These are phyloP conservation scores for Drosophila novamexicana DNA, from an alignment of 1,140 invertebrate species.

Conservation along the genomic window DNA sequence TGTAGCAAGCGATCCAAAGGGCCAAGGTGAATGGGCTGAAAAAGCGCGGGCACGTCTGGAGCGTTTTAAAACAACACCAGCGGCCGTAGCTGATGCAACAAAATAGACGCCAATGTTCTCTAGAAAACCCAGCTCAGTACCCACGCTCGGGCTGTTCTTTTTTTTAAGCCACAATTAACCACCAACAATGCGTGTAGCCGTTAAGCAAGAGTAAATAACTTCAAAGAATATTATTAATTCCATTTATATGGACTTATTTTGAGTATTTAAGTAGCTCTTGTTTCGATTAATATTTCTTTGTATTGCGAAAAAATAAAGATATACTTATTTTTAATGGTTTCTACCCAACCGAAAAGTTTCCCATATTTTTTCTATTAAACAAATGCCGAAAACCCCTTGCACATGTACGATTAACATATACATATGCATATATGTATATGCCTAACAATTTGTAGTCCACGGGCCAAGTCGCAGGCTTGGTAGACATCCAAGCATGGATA, in stretches of 20 bases:
- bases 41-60: slow-evolving; percentile 78
- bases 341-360: not conserved
- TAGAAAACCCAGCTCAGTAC: not conserved
- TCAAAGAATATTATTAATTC: slow-evolving; percentile 12
- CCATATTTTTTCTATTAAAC: too few relatives aligned
- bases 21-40: slow-evolving; percentile 64
- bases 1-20: slow-evolving; percentile 40
- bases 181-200: slow-evolving; percentile 29
- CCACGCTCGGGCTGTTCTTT: slow-evolving; percentile 30
- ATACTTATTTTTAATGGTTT: not conserved
- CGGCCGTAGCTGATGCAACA: slow-evolving; percentile 1
- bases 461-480: too few relatives aligned
- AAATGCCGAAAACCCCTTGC: too few relatives aligned
- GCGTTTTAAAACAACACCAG: slow-evolving; percentile 64
- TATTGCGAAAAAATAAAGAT: slow-evolving; percentile 6
- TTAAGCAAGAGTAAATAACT: slow-evolving; percentile 27
- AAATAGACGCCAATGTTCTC: slow-evolving; percentile 30
- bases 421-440: too few relatives aligned
- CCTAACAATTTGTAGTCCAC: too few relatives aligned
- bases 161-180: slow-evolving; percentile 40
- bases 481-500: too few relatives aligned
- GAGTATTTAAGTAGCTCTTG: not conserved
- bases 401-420: too few relatives aligned
- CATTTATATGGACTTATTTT: not conserved
- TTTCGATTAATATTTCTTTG: slow-evolving; percentile 1